These are phyloP conservation scores for Lymantria monacha DNA, from an alignment of 2,888 invertebrate genomes.

Conservation along the genomic window DNA sequence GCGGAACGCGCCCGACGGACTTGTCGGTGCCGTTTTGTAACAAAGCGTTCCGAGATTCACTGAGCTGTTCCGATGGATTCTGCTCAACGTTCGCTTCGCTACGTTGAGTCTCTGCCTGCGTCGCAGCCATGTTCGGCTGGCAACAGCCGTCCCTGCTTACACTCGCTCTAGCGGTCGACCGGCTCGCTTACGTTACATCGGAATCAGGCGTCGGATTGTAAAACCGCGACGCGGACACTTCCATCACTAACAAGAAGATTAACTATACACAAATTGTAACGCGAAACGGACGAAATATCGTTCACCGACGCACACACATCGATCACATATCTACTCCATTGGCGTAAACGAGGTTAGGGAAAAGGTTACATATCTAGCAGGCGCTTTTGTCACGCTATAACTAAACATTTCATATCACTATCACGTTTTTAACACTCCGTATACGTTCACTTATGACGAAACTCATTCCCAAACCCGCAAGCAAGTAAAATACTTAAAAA, in stretches of 20 bases:
- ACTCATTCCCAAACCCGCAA: constrained; percentile 64
- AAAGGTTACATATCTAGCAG: constrained; percentile 85
- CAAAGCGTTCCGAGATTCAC: constrained; percentile 85
- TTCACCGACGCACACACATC: constrained; percentile 88
- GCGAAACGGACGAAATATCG: constrained; percentile 81
- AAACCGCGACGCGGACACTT: constrained; percentile 81
- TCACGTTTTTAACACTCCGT: constrained; percentile 66
- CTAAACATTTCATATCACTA: constrained; percentile 77
- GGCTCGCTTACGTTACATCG: constrained; percentile 82
- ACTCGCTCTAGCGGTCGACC: constrained; percentile 83
- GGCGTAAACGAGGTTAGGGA: constrained; percentile 90
- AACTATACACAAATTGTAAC: constrained; percentile 72
- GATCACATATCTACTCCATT: constrained; percentile 89
- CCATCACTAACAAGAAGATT: constrained; percentile 76
- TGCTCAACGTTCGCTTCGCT: constrained; percentile 87
- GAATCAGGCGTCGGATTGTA: constrained; percentile 80
- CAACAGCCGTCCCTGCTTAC: constrained; percentile 82
- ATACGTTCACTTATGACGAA: constrained; percentile 60
- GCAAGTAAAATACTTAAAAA: constrained; percentile 63
- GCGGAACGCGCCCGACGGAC: constrained; percentile 85
- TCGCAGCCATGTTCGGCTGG: constrained; percentile 91
- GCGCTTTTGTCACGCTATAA: constrained; percentile 81
- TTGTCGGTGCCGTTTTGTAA: constrained; percentile 91
- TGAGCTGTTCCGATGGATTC: constrained; percentile 85
- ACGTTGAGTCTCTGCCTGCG: constrained; percentile 92